Evolutionary conservation across 2,797 vertebrate genomes (phyloP).

Genomic region (Trichosurus vulpecula): DNA sequence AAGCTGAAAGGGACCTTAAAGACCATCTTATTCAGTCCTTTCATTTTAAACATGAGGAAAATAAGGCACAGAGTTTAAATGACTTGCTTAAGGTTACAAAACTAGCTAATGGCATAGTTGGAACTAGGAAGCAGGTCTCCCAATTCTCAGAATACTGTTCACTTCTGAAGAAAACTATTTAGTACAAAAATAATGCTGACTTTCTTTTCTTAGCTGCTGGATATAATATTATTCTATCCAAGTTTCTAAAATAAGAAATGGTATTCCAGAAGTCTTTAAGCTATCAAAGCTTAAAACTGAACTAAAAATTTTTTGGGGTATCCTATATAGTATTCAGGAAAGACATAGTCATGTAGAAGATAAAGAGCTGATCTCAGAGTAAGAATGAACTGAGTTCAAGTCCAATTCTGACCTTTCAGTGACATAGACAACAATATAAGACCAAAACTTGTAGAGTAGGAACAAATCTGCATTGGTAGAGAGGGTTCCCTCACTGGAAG

Average conservation of each 20-base stretch:
- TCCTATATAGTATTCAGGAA: neutral
- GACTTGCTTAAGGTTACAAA: neutral
- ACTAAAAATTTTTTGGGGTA: neutral
- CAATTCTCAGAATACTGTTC: constrained; percentile 32
- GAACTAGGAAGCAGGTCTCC: neutral
- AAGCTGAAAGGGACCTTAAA: neutral
- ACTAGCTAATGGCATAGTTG: neutral
- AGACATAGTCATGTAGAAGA: neutral
- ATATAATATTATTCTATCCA: constrained; percentile 29
- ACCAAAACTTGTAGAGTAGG: neutral
- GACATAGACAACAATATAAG: neutral
- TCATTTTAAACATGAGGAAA: neutral
- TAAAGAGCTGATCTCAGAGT: neutral
- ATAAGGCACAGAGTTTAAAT: neutral
- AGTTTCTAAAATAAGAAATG: constrained; percentile 38
- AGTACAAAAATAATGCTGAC: neutral
- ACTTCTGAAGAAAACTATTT: constrained; percentile 37
- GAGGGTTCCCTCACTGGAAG: neutral
- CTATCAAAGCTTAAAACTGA: neutral
- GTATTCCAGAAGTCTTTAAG: neutral
- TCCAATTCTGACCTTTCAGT: neutral
- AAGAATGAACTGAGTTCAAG: neutral
- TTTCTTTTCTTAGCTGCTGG: neutral
- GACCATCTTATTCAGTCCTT: neutral
- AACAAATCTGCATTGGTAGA: neutral